These are phyloP conservation scores for Coenonympha arcania DNA, from an alignment of 2,888 invertebrate genomes.

Conservation along the genomic window DNA sequence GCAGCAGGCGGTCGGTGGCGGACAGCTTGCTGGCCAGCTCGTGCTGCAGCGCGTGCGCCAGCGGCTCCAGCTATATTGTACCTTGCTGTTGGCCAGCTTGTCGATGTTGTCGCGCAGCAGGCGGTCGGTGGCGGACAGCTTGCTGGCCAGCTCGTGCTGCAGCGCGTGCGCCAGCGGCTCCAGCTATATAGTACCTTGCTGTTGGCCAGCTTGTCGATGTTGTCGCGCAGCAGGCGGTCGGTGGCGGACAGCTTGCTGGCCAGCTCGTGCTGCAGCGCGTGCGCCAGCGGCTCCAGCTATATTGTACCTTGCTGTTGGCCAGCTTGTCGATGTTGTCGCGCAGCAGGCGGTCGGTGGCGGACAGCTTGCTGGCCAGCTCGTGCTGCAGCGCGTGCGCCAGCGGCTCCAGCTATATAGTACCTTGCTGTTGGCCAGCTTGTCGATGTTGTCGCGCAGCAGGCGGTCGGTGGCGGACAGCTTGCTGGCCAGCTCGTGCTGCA, in stretches of 20 bases:
- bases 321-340: slow-evolving; percentile 86
- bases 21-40: slow-evolving; percentile 82
- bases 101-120: slow-evolving; percentile 85
- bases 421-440: slow-evolving; percentile 85
- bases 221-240: slow-evolving; percentile 84
- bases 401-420: slow-evolving; percentile 79
- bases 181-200: slow-evolving; percentile 81
- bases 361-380: slow-evolving; percentile 81
- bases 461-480: slow-evolving; percentile 82
- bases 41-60: slow-evolving; percentile 81
- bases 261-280: slow-evolving; percentile 82
- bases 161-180: slow-evolving; percentile 84
- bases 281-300: slow-evolving; percentile 82
- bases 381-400: slow-evolving; percentile 81
- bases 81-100: slow-evolving; percentile 86
- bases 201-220: slow-evolving; percentile 83
- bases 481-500: slow-evolving; percentile 81
- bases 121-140: slow-evolving; percentile 81
- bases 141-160: slow-evolving; percentile 81
- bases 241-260: slow-evolving; percentile 81
- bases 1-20: slow-evolving; percentile 81
- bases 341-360: slow-evolving; percentile 81
- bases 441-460: slow-evolving; percentile 84
- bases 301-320: slow-evolving; percentile 81
- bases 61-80: slow-evolving; percentile 78